Conservation (phyloP, 2,113 vertebrate genomes). For the Brachyistius frenatus region DNA sequence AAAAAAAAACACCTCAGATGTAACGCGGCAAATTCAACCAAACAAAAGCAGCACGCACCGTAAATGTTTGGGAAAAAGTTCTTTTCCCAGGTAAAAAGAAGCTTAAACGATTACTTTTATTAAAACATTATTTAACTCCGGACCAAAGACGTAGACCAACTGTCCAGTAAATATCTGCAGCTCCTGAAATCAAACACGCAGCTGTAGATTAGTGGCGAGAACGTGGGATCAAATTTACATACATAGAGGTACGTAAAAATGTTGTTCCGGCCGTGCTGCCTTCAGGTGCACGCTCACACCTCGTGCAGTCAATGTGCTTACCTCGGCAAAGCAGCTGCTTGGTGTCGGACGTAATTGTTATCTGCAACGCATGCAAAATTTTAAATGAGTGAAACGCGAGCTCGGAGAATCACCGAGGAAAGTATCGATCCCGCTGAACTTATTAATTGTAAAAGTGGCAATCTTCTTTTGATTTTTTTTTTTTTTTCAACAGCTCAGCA, state of each 20-base stretch:
- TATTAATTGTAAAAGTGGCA: slow-evolving; percentile 49
- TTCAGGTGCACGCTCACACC: slow-evolving; percentile 1
- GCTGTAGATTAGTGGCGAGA: no score
- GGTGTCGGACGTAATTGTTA: slow-evolving; percentile 27
- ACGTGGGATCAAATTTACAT: no score
- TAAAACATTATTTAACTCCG: no score
- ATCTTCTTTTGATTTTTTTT: not conserved
- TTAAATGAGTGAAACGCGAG: slow-evolving; percentile 69
- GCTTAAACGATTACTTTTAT: no score
- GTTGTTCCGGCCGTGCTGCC: not conserved
- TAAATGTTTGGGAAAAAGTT: no score
- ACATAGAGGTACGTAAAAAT: slow-evolving; percentile 1
- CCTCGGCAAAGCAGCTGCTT: slow-evolving; percentile 47
- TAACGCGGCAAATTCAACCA: slow-evolving; percentile 73
- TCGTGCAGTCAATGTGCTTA: slow-evolving; percentile 56
- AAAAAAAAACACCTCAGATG: slow-evolving; percentile 62
- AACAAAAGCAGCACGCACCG: slow-evolving; percentile 43
- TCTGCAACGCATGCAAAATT: slow-evolving; percentile 74
- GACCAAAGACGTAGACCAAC: no score
- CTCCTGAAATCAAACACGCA: no score
- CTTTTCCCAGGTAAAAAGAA: no score
- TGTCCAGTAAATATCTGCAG: no score
- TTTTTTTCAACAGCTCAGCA: slow-evolving; percentile 35
- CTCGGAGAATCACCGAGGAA: slow-evolving; percentile 63
- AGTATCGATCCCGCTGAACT: slow-evolving; percentile 71